Conservation (phyloP, 2,797 vertebrate species). For the Argyrosomus regius region DNA sequence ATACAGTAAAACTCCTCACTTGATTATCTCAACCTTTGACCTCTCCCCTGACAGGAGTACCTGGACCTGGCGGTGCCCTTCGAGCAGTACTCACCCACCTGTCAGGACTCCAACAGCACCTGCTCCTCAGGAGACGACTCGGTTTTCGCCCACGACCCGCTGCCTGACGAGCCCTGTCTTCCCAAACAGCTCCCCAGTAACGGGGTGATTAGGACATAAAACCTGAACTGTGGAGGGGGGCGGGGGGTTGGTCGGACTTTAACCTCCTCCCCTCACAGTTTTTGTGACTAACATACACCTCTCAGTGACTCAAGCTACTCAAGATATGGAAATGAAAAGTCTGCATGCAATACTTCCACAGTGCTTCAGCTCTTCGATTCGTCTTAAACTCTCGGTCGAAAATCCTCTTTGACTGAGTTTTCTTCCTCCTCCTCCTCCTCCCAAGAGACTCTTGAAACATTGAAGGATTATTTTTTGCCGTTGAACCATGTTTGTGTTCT, state of each 20-base stretch:
- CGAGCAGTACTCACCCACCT: slow-evolving; percentile 96
- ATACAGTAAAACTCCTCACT: neutral
- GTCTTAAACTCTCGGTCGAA: slow-evolving; percentile 61
- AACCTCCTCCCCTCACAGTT: slow-evolving; percentile 39
- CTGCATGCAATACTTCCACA: slow-evolving; percentile 77
- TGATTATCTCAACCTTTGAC: slow-evolving; percentile 47
- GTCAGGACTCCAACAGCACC: slow-evolving; percentile 96
- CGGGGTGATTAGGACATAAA: slow-evolving; percentile 89
- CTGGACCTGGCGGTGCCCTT: slow-evolving; percentile 95
- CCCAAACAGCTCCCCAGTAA: slow-evolving; percentile 89
- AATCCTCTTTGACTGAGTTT: slow-evolving; percentile 22
- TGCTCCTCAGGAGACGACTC: slow-evolving; percentile 98
- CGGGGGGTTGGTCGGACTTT: slow-evolving; percentile 1
- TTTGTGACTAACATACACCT: slow-evolving; percentile 49
- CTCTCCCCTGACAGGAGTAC: slow-evolving; percentile 75
- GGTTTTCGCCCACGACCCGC: slow-evolving; percentile 95
- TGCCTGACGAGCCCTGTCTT: slow-evolving; percentile 92
- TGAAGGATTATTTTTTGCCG: slow-evolving; percentile 81
- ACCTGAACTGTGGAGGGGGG: neutral
- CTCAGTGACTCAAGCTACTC: slow-evolving; percentile 57
- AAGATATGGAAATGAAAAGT: slow-evolving; percentile 52
- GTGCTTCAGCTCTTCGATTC: slow-evolving; percentile 54
- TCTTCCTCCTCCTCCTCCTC: slow-evolving; percentile 26
- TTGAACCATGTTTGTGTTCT: slow-evolving; percentile 67
- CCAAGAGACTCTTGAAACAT: slow-evolving; percentile 59